A percentile compares a stretch with the other conserved stretches of the same genome.
These are phyloP conservation scores for Drosophila rhopaloa DNA, from an alignment of 1,140 invertebrate genomes.

Conservation along the genomic window DNA sequence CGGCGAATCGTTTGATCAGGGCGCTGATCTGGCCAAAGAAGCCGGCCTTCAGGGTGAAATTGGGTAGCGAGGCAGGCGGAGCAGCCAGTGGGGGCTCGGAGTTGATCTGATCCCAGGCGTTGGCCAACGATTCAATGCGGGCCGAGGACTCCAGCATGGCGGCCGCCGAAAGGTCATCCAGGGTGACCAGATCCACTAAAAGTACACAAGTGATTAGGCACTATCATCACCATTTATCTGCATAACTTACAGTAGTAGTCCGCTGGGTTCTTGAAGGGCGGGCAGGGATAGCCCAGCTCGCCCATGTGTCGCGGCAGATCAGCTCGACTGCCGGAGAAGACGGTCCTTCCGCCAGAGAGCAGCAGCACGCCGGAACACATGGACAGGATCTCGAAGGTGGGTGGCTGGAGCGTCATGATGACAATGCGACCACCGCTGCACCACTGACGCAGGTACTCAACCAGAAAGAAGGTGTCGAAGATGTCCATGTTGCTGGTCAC, in stretches of 20 bases:
- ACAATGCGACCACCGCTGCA: conserved; percentile 93
- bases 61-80: conserved; percentile 79
- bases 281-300: conserved; percentile 96
- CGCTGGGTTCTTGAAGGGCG: conserved; percentile 97
- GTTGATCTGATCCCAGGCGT: conserved; percentile 87
- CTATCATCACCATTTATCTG: neutral
- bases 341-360: conserved; percentile 94
- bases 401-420: conserved; percentile 96
- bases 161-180: conserved; percentile 96
- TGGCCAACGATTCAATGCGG: conserved; percentile 94
- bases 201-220: neutral
- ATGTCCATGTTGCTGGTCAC: conserved; percentile 97
- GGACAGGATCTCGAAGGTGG: conserved; percentile 97
- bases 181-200: conserved; percentile 95
- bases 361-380: conserved; percentile 95
- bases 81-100: conserved; percentile 82
- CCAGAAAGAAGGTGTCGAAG: conserved; percentile 97
- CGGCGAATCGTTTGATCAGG: conserved; percentile 84
- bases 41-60: conserved; percentile 83
- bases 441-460: conserved; percentile 97
- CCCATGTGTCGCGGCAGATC: conserved; percentile 97
- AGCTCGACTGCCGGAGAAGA: conserved; percentile 94
- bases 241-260: conserved; percentile 95
- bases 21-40: conserved; percentile 84
- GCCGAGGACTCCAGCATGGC: conserved; percentile 97